Evolutionary conservation across 2,797 vertebrate species (phyloP).

Genomic region (Sylvilagus floridanus): DNA sequence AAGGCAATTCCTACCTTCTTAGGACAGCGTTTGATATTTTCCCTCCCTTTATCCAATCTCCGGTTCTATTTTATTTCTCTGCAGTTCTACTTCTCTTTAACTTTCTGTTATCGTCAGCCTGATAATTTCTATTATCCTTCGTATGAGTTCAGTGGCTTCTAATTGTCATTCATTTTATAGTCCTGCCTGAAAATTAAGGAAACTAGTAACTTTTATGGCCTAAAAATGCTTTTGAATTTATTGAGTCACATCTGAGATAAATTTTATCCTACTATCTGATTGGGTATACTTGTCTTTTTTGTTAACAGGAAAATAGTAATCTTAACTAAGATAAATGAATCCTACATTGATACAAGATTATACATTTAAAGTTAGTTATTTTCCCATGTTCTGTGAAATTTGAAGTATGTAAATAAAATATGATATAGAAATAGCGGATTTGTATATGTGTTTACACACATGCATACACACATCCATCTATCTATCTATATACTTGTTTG

Average conservation of each 20-base stretch:
- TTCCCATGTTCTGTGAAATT: not conserved
- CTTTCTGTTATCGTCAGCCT: conserved; percentile 5
- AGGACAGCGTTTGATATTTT: not conserved
- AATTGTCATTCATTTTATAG: conserved; percentile 43
- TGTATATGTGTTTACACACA: not conserved
- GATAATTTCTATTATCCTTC: conserved; percentile 45
- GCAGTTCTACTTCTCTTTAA: not conserved
- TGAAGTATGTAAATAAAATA: not conserved
- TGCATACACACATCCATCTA: too few relatives aligned
- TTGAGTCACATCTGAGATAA: not conserved
- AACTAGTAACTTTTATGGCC: conserved; percentile 44
- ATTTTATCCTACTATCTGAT: not conserved
- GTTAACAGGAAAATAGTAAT: not conserved
- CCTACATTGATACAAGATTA: not conserved
- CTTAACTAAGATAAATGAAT: conserved; percentile 12
- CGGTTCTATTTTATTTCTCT: conserved; percentile 18
- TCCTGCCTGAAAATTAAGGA: conserved; percentile 35
- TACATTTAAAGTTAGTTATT: not conserved
- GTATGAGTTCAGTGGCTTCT: not conserved
- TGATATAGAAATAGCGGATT: not conserved
- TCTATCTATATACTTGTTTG: too few relatives aligned
- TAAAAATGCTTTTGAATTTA: conserved; percentile 40
- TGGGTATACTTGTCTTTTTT: not conserved
- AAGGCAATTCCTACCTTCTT: not conserved
- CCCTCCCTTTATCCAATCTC: not conserved